Evolutionary conservation across 2,888 invertebrate genomes (phyloP), one percentile per base, ranked within the genome.

Genomic region (Drosophila mercatorum): DNA sequence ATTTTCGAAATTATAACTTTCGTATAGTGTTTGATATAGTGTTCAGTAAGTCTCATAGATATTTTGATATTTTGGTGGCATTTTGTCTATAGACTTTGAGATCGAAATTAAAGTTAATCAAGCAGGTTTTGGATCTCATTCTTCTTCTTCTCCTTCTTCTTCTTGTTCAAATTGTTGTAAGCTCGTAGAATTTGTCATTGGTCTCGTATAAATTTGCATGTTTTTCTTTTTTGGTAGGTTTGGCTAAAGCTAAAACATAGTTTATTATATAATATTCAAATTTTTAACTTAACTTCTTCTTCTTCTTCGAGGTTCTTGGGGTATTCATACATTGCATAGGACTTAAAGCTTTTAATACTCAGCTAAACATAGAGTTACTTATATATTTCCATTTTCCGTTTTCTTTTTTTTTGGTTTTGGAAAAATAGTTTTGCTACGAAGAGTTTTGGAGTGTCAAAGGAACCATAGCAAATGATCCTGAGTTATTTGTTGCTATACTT

Each of bases 141-240:
- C 10, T 44, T 17, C 17, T 60, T 40, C 68, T 38, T 57, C 68
- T 61, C 52, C 31, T 5, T 40, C 68, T 34, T 59, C 68, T 59
- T 52, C n/a, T 51, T 49, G 47, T 31, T 31, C n/a, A 83, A 66
- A 31, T 55, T 72, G 56, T 73, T 81, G 70, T 86, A 86, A 86
- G 85, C 85, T 86, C 85, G 87, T 78, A 80, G 71, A 76, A 75
- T 85, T 83, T 73, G 66, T 68, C 61, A 69, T 86, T 86, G 85
- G 85, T 86, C 87, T 83, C 62, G 65, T 72, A 68, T 68, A 64
- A 73, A 79, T 78, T 76, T 58, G 52, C 70, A 61, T 58, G 22
- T 22, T 22, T 22, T 22, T 17, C 17, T 26, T 47, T 44, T 10
- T 31, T 57, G 57, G 14, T 72, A 17, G 61, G 40, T 59, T 64